Base-by-base conservation (phyloP, 2,797 vertebrate species). In the Helicolenus hilgendorfi region DNA sequence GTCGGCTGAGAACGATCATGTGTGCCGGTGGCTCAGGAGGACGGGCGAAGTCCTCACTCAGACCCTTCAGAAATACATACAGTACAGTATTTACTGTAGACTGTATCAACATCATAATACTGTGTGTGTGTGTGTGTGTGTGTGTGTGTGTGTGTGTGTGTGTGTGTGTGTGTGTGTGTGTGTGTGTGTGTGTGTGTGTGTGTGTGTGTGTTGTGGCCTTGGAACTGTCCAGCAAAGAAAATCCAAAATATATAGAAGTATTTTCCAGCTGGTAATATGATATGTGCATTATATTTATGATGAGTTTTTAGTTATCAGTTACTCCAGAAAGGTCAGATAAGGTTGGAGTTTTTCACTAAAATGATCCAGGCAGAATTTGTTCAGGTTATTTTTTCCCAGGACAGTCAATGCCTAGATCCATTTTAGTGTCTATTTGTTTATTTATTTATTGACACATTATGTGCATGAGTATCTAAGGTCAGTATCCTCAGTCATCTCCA, bases 1-100 rank as follows among this genome's bases (percentile, higher is more conserved):
- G 62, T 89, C 89, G 77, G 67, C 79, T 77, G 84, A 75, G 86
- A 84, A 70, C 64, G 83, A 88, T 94, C 63, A 81, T 83, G 90
- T 70, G 13, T 24, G 75, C 78, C 68, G 33, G 67, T 18, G 7
- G 74, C 79, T 86, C 70, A 45, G 41, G 84, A 88, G 84, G 77
- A 81, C 9, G 77, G 62, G 41, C 20, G 2, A 2, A 24, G 59
- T 38, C 72, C 81, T 84, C 62, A 9, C 56, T 68, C 27, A 70
- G 4, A 11, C 74, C 72, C 3, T 81, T 24, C 31, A 49, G 69
- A 75, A 64, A 56, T 27, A 36, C 68, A 79, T n/a, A 64, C 60
- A 41, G 20, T 35, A n/a, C 36, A 15, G 38, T 35, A 24, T 64
- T 36, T 13, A 53, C 26, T 58, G n/a, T 8, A 41, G 11, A 41